A percentile compares a stretch with the other conserved stretches of the same genome.
Evolutionary conservation across 2,888 invertebrate species (phyloP).

Genomic region (Torymus aiolomorphi): DNA sequence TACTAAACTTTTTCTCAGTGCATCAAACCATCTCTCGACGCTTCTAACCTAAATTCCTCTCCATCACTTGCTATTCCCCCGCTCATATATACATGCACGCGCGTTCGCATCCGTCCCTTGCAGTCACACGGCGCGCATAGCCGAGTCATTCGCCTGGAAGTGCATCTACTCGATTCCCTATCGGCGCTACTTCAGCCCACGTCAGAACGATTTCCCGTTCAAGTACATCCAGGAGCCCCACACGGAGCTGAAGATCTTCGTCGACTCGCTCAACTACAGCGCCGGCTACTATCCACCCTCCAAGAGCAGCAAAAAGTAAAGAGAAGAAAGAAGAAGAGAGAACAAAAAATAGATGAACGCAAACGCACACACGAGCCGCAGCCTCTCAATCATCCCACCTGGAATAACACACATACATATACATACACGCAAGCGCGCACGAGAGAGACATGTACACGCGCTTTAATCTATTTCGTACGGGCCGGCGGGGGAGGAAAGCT

Average conservation of each 20-base stretch:
- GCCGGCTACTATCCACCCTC: slow-evolving; percentile 51
- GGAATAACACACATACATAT: too few relatives aligned
- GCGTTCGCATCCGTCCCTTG: too few relatives aligned
- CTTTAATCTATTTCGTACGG: slow-evolving; percentile 35
- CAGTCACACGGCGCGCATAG: slow-evolving; percentile 63
- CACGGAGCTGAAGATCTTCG: slow-evolving; percentile 62
- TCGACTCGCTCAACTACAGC: slow-evolving; percentile 56
- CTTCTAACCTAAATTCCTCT: too few relatives aligned
- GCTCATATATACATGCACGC: not conserved
- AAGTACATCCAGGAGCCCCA: slow-evolving; percentile 65
- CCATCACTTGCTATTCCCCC: too few relatives aligned
- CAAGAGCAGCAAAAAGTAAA: slow-evolving; percentile 11
- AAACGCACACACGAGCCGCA: too few relatives aligned
- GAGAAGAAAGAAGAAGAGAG: too few relatives aligned
- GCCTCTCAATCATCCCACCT: too few relatives aligned
- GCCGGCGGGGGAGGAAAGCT: not conserved
- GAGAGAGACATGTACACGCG: too few relatives aligned
- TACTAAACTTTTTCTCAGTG: too few relatives aligned
- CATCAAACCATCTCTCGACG: too few relatives aligned
- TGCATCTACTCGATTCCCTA: slow-evolving; percentile 64
- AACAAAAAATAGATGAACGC: too few relatives aligned
- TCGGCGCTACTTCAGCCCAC: slow-evolving; percentile 59
- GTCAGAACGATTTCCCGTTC: slow-evolving; percentile 63
- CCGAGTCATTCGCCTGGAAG: slow-evolving; percentile 64
- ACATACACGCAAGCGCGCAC: too few relatives aligned